Evolutionary conservation across 2,113 vertebrate species (phyloP).

Genomic region (Oenanthe oenanthe): DNA sequence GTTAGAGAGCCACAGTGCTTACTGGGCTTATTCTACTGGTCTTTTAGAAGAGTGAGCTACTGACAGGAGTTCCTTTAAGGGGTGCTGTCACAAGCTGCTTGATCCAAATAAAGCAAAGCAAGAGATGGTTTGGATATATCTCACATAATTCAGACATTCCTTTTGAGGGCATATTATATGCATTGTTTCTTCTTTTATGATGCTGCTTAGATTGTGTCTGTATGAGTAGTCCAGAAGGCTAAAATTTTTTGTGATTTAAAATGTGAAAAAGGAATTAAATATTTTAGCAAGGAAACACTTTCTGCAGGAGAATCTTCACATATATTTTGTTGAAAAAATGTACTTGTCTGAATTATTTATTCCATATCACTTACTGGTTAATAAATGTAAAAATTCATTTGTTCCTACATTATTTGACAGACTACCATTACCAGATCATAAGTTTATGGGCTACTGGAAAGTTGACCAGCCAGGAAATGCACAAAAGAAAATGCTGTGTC

Average conservation of each 20-base stretch:
- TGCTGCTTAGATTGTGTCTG: neutral
- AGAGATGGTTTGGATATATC: neutral
- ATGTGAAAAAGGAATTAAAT: neutral
- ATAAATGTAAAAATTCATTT: constrained; percentile 14
- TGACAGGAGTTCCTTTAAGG: neutral
- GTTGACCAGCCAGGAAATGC: constrained; percentile 74
- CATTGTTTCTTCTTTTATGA: neutral
- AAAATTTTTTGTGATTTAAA: neutral
- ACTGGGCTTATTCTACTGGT: neutral
- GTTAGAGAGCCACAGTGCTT: neutral
- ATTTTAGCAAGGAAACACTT: neutral
- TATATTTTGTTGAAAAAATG: neutral
- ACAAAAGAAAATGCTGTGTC: constrained; percentile 85
- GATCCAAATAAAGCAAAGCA: neutral
- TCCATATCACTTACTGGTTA: neutral
- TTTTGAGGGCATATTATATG: neutral
- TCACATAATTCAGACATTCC: neutral
- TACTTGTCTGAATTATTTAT: neutral
- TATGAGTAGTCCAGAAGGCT: neutral
- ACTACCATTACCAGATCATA: constrained; percentile 86
- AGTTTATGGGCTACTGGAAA: constrained; percentile 91
- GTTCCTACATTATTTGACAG: constrained; percentile 73
- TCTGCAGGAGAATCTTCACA: neutral
- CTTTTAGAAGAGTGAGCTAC: neutral
- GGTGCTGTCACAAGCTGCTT: neutral